Evolutionary conservation across 1,140 invertebrate genomes (phyloP).

Genomic region (Anadara kagoshimensis): DNA sequence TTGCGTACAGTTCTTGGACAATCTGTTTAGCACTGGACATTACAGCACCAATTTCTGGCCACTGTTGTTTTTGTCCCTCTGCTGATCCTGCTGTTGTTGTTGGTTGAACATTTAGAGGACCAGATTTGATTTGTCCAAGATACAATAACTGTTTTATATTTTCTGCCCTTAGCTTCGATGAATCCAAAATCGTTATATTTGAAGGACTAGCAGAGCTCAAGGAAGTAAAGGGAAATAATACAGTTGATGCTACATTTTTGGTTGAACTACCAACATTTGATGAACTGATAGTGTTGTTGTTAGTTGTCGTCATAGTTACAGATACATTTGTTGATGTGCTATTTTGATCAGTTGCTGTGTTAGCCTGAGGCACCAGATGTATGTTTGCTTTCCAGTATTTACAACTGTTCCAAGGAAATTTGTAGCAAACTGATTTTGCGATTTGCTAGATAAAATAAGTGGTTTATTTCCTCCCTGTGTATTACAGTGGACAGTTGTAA

Average conservation of each 20-base stretch:
- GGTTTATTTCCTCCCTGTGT: background rate
- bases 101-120: background rate
- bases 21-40: slow-evolving; percentile 11
- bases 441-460: background rate
- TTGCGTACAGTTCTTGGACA: background rate
- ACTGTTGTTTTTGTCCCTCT: slow-evolving; percentile 8
- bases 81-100: background rate
- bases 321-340: background rate
- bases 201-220: background rate
- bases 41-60: background rate
- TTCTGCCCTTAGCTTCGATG: background rate
- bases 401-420: background rate
- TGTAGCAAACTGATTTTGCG: background rate
- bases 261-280: background rate
- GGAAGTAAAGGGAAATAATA: background rate
- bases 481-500: too few species aligned
- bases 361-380: too few species aligned
- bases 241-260: background rate
- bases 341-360: background rate
- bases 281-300: background rate
- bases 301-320: background rate
- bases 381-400: too few species aligned
- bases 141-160: background rate
- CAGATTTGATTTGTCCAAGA: background rate
- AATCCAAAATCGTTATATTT: background rate